Percentiles rank a stretch among this genome's conserved stretches.
Evolutionary conservation across 2,888 invertebrate species (phyloP).

Genomic region (Ephialtes manifestator): DNA sequence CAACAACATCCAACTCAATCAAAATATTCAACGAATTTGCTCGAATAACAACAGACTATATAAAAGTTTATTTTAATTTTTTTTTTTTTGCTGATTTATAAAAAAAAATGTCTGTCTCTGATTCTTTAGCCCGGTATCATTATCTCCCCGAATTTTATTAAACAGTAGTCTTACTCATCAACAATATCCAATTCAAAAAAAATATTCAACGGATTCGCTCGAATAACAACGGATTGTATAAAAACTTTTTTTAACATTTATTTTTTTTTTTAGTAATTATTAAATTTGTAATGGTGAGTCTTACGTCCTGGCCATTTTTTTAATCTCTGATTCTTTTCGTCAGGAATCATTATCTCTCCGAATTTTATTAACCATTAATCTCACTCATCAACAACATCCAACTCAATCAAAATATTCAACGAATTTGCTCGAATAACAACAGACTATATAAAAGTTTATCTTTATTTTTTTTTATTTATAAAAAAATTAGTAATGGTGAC

Average conservation of each 20-base stretch:
- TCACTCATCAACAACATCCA: constrained; percentile 23
- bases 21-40: constrained; percentile 5
- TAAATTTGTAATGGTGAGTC: too few relatives aligned
- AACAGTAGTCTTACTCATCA: constrained; percentile 38
- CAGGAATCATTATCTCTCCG: too few relatives aligned
- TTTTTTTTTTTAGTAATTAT: background rate
- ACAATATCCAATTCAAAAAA: constrained; percentile 17
- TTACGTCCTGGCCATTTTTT: too few relatives aligned
- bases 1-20: constrained; percentile 13
- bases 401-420: constrained; percentile 39
- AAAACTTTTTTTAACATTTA: background rate
- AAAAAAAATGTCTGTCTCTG: too few relatives aligned
- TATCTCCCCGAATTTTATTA: too few relatives aligned
- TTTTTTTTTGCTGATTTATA: too few relatives aligned
- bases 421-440: too few relatives aligned
- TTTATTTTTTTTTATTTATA: too few relatives aligned
- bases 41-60: background rate
- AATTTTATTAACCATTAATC: constrained; percentile 61
- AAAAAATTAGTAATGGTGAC: too few relatives aligned
- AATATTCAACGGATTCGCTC: background rate
- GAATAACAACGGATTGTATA: background rate
- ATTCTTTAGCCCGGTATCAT: too few relatives aligned
- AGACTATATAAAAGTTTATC: too few relatives aligned
- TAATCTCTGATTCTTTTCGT: too few relatives aligned
- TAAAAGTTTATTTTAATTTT: background rate